These are phyloP conservation scores for Polypterus senegalus DNA, from an alignment of 2,113 vertebrate species.

Conservation along the genomic window DNA sequence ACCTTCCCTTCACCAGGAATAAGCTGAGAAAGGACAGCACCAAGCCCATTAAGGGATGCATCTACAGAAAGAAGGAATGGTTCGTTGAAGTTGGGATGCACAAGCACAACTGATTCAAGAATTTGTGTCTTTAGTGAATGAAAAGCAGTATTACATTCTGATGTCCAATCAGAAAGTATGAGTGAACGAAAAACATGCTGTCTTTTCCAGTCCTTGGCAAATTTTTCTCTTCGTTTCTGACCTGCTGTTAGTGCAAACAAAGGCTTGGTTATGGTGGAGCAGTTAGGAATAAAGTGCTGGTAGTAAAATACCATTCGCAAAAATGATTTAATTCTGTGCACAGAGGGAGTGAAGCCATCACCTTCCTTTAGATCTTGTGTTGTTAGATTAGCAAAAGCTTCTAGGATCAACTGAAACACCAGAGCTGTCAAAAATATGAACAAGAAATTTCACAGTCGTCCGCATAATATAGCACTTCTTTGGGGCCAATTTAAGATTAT, in stretches of 20 bases:
- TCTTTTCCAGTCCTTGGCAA: neutral
- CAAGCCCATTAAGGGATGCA: constrained; percentile 13
- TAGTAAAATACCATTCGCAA: constrained; percentile 20
- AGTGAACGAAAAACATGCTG: constrained; percentile 1
- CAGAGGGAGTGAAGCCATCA: constrained; percentile 9
- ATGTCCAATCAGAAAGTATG: constrained; percentile 5
- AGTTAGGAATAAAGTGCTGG: constrained; percentile 15
- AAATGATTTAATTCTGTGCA: constrained; percentile 15
- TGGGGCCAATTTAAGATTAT: constrained; percentile 12
- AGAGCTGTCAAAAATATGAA: constrained; percentile 10
- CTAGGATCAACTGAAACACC: constrained; percentile 9
- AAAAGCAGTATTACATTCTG: constrained; percentile 8
- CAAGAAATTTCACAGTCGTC: constrained; percentile 10
- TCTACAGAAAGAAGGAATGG: constrained; percentile 16
- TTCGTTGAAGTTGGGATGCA: constrained; percentile 10
- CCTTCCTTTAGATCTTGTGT: constrained; percentile 1
- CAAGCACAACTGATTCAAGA: constrained; percentile 11
- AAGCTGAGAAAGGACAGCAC: constrained; percentile 13
- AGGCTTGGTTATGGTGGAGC: neutral
- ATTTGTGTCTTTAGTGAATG: neutral
- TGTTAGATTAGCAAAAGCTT: neutral
- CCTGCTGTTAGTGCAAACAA: constrained; percentile 14
- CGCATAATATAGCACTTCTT: constrained; percentile 12
- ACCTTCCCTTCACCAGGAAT: constrained; percentile 2
- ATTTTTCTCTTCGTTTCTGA: neutral